These are phyloP conservation scores for Pavo muticus DNA, from an alignment of 2,113 vertebrate genomes.

Conservation along the genomic window DNA sequence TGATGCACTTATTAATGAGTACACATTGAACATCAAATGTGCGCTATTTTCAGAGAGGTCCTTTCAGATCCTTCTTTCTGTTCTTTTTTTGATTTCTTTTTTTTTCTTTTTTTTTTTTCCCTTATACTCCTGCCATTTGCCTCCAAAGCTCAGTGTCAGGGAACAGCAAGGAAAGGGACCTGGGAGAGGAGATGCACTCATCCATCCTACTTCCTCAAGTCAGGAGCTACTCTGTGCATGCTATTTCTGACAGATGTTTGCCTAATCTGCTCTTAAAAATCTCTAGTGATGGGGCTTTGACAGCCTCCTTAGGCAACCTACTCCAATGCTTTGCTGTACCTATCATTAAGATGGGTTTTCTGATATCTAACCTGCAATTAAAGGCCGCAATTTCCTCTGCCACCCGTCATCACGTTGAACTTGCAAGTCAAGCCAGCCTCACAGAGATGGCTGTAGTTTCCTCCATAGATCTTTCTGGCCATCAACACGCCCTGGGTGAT, in stretches of 20 bases:
- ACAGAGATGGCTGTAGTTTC: not conserved
- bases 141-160: not conserved
- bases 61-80: not conserved
- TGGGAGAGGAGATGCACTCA: not conserved
- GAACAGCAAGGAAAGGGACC: not conserved
- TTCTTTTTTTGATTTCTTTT: not conserved
- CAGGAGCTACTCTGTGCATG: not conserved
- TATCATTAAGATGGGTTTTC: slow-evolving; percentile 47
- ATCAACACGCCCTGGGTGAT: fast-evolving
- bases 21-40: slow-evolving; percentile 44
- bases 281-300: slow-evolving; percentile 42
- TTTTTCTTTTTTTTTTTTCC: not conserved
- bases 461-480: not conserved
- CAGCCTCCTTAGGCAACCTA: slow-evolving; percentile 62
- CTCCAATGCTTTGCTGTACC: slow-evolving; percentile 2
- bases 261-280: slow-evolving; percentile 32
- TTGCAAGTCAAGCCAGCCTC: not conserved
- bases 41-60: slow-evolving; percentile 38
- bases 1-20: slow-evolving; percentile 63
- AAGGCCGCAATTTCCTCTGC: not conserved
- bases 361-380: slow-evolving; percentile 52
- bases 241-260: slow-evolving; percentile 58
- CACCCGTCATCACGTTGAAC: not conserved
- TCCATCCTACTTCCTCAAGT: not conserved
- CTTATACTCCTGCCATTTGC: not conserved